These are phyloP conservation scores for Sigmodon hispidus DNA, from an alignment of 2,113 vertebrate species.

Conservation along the genomic window DNA sequence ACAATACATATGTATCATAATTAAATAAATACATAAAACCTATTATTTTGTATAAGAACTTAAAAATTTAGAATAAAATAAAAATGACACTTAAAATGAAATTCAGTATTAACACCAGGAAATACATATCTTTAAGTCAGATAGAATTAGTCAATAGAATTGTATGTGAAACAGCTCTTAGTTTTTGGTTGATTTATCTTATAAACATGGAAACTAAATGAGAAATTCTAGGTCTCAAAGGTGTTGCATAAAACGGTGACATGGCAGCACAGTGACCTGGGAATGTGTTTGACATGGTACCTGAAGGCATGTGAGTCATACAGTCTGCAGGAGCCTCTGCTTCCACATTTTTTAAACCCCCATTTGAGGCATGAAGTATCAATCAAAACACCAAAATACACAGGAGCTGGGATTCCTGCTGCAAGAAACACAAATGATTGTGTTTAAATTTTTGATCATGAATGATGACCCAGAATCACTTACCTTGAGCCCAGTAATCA, in stretches of 20 bases:
- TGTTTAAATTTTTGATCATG: background rate
- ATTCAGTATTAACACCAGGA: background rate
- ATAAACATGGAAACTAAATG: background rate
- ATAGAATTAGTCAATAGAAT: background rate
- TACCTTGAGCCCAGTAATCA: background rate
- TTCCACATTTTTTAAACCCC: slow-evolving; percentile 92
- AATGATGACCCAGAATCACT: background rate
- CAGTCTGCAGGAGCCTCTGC: slow-evolving; percentile 92
- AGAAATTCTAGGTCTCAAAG: background rate
- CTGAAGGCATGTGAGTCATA: slow-evolving; percentile 94
- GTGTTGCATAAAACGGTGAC: background rate
- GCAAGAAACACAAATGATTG: slow-evolving; percentile 51
- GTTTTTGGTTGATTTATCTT: background rate
- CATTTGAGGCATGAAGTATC: slow-evolving; percentile 95
- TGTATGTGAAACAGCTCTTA: background rate
- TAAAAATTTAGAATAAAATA: background rate
- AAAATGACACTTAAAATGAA: slow-evolving; percentile 14
- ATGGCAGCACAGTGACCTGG: background rate
- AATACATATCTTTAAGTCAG: background rate
- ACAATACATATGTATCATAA: background rate
- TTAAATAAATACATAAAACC: background rate
- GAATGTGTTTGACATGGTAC: slow-evolving; percentile 78
- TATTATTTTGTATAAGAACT: background rate
- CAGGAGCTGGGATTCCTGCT: slow-evolving; percentile 96
- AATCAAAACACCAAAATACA: slow-evolving; percentile 95